These are phyloP conservation scores for Allochrocebus solatus DNA, from an alignment of 2,797 vertebrate genomes.

Conservation along the genomic window DNA sequence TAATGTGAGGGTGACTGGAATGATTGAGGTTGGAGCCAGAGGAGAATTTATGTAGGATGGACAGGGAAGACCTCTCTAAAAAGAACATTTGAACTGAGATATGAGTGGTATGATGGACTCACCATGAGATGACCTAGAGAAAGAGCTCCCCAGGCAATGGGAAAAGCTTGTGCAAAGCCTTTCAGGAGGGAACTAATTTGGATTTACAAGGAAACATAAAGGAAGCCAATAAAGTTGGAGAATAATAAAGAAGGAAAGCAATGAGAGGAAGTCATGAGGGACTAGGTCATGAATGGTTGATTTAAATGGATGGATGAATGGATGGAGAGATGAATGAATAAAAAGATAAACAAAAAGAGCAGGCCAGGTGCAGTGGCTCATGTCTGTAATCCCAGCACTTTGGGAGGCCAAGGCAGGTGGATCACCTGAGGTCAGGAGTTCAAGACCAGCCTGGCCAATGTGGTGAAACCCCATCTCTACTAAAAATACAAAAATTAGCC, in stretches of 20 bases:
- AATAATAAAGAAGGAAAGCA: background rate
- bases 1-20: background rate
- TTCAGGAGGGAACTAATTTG: background rate
- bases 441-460: background rate
- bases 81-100: background rate
- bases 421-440: background rate
- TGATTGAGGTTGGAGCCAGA: background rate
- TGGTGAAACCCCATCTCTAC: background rate
- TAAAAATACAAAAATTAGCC: background rate
- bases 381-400: background rate
- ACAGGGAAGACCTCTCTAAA: background rate
- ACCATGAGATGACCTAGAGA: background rate
- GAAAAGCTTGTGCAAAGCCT: background rate
- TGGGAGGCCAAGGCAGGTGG: background rate
- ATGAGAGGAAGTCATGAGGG: background rate
- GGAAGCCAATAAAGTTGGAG: background rate
- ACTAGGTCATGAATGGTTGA: background rate
- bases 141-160: background rate
- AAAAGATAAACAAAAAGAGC: background rate
- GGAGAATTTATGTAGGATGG: background rate
- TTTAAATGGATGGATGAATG: background rate
- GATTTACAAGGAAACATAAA: background rate
- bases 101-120: background rate
- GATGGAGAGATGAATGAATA: background rate
- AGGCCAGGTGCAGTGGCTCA: background rate